Conservation (phyloP, 1,140 invertebrate genomes). For the Brachionus manjavacas region DNA sequence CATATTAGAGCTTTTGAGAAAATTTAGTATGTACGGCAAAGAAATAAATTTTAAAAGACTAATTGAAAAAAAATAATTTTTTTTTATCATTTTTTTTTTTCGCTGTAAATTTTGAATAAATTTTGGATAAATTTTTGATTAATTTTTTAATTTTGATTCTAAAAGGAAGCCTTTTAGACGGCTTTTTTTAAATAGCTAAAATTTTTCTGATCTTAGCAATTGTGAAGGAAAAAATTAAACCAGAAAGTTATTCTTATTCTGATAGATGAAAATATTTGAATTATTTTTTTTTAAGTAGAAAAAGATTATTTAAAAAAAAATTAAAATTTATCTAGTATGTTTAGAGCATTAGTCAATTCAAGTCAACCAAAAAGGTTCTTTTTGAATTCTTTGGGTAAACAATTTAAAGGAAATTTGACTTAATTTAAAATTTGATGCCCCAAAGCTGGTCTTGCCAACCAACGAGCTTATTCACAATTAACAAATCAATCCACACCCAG, state of each 20-base stretch:
- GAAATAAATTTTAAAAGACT: neutral
- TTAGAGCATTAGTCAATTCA: neutral
- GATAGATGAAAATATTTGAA: neutral
- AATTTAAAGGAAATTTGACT: neutral
- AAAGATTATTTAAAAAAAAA: neutral
- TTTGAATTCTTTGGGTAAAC: neutral
- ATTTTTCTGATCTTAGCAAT: neutral
- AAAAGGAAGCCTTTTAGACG: neutral
- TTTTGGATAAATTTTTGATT: neutral
- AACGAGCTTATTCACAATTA: neutral
- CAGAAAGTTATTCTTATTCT: neutral
- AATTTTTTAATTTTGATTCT: neutral
- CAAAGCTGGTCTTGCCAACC: neutral
- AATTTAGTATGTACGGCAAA: slow-evolving; percentile 5
- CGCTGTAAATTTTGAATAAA: neutral
- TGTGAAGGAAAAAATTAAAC: neutral
- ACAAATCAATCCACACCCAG: neutral
- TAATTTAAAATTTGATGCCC: neutral
- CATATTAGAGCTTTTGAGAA: neutral
- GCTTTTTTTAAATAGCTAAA: neutral
- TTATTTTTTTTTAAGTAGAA: neutral
- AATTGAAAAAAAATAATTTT: neutral
- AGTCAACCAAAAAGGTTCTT: neutral
- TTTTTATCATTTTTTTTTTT: neutral
- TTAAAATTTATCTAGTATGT: neutral